A percentile compares a stretch with the other conserved stretches of the same genome.
phyloP scores from a whole-genome alignment of 2,113 vertebrate species.

The Pygoscelis adeliae region DNA sequence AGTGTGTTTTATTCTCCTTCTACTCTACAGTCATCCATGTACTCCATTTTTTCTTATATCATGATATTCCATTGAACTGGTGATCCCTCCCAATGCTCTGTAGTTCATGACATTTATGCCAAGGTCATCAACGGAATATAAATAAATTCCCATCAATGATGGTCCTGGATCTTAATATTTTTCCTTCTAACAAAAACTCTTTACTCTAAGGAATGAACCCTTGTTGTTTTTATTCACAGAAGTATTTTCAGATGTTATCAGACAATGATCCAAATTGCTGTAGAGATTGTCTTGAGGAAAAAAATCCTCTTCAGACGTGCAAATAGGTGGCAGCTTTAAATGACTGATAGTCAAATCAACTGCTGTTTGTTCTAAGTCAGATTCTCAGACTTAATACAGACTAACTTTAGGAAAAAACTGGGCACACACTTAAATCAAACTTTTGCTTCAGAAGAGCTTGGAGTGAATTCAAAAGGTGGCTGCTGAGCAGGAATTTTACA shows the following conservation, averaged over 20 bases:
- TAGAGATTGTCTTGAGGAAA: not conserved
- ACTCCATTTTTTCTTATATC: not conserved
- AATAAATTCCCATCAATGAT: not conserved
- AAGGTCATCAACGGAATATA: not conserved
- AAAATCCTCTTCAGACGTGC: not conserved
- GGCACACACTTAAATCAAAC: not conserved
- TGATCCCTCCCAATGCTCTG: not conserved
- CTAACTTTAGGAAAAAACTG: not conserved
- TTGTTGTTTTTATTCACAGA: not conserved
- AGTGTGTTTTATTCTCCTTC: not conserved
- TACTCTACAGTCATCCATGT: not conserved
- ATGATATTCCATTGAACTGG: not conserved
- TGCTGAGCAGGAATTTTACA: not conserved
- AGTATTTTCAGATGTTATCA: not conserved
- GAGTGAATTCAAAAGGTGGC: not conserved
- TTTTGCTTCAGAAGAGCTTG: not conserved
- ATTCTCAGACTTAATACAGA: not conserved
- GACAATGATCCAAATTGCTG: not conserved
- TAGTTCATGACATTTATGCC: not conserved
- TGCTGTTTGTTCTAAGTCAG: not conserved
- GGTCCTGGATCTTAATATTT: not conserved
- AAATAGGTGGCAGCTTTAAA: not conserved
- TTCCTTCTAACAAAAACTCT: not conserved
- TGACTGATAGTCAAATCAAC: not conserved
- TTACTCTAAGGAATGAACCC: not conserved